Conservation (phyloP, 2,888 invertebrate genomes). For the Hydraecia micacea region DNA sequence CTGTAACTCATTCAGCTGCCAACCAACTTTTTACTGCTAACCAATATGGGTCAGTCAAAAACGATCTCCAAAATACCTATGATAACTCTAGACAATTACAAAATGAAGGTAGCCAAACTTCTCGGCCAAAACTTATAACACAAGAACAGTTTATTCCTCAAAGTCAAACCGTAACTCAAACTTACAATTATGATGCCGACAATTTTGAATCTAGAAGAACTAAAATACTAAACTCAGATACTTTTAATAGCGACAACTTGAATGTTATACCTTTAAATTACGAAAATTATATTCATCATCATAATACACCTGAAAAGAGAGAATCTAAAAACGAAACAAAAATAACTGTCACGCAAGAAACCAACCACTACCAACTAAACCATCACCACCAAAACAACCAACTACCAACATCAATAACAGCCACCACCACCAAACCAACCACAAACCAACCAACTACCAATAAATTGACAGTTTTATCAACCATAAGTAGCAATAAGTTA, state of each 20-base stretch:
- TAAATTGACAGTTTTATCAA: conserved; percentile 12
- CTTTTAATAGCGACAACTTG: conserved; percentile 44
- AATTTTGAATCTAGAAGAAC: conserved; percentile 74
- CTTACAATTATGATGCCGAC: conserved; percentile 78
- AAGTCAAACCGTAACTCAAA: conserved; percentile 78
- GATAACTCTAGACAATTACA: conserved; percentile 26
- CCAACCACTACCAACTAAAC: conserved; percentile 22
- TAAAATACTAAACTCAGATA: conserved; percentile 62
- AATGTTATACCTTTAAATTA: conserved; percentile 63
- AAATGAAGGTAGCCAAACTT: conserved; percentile 47
- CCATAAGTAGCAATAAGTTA: conserved; percentile 38
- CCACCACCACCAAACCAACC: neutral
- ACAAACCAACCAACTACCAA: conserved; percentile 62
- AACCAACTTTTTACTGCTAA: conserved; percentile 18
- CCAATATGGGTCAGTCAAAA: conserved; percentile 26
- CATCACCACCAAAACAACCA: neutral
- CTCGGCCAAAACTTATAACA: conserved; percentile 75
- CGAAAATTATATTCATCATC: conserved; percentile 49
- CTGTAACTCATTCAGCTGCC: conserved; percentile 32
- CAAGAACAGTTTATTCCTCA: conserved; percentile 76
- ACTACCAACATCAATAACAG: neutral
- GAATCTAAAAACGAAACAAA: conserved; percentile 65
- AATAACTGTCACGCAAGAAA: conserved; percentile 62
- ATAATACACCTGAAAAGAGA: conserved; percentile 57
- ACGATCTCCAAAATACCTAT: conserved; percentile 8